Evolutionary conservation across 1,140 invertebrate genomes (phyloP).

Genomic region (Rhizoglyphus robini): DNA sequence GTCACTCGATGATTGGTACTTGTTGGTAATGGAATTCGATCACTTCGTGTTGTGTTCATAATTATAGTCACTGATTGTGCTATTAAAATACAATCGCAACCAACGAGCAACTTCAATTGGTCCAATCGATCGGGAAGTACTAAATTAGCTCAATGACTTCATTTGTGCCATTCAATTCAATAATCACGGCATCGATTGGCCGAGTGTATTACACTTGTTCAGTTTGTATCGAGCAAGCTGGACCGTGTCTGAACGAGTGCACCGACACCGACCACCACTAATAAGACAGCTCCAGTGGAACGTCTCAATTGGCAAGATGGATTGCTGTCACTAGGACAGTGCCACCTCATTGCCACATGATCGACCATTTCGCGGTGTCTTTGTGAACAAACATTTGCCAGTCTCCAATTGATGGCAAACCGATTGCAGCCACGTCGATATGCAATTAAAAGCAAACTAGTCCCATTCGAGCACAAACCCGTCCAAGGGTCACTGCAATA

Average conservation of each 20-base stretch:
- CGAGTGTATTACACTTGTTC: no score
- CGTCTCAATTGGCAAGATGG: constrained; percentile 8
- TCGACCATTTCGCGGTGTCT: background rate
- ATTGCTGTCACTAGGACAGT: background rate
- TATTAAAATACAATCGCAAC: constrained; percentile 14
- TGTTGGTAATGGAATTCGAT: background rate
- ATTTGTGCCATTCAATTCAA: background rate
- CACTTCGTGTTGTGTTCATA: background rate
- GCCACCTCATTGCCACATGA: background rate
- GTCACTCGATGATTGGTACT: background rate
- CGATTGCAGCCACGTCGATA: no score
- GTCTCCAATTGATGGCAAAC: no score
- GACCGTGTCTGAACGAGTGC: background rate
- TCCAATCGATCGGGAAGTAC: background rate
- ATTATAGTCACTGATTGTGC: constrained; percentile 3
- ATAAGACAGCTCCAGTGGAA: constrained; percentile 2
- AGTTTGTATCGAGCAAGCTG: no score
- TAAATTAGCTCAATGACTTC: background rate
- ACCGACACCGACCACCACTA: background rate
- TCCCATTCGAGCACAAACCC: no score
- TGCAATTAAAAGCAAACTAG: no score
- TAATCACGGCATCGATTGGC: background rate
- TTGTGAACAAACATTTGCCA: background rate
- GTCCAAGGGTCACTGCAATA: no score
- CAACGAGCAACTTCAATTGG: background rate